Conservation (phyloP, 2,113 vertebrate genomes). For the Pseudopodoces humilis region DNA sequence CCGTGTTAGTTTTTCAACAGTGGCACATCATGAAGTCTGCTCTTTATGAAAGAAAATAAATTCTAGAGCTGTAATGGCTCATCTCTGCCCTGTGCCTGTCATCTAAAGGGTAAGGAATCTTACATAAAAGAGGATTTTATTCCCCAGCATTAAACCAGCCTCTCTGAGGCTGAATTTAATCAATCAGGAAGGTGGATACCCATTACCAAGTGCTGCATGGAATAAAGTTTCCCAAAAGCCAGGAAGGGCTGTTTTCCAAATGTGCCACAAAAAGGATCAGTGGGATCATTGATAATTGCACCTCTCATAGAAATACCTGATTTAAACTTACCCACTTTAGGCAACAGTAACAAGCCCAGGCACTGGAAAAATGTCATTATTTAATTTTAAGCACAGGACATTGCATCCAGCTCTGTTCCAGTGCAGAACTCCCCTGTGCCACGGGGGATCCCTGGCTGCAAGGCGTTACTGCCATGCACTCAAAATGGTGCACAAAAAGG, state of each 20-base stretch:
- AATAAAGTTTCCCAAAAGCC: neutral
- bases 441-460: neutral
- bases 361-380: neutral
- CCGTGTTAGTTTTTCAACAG: neutral
- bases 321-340: neutral
- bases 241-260: neutral
- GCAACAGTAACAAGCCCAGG: neutral
- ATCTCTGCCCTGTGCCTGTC: neutral
- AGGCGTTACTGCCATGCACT: fast-evolving
- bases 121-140: neutral
- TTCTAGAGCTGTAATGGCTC: neutral
- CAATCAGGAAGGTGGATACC: neutral
- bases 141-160: neutral
- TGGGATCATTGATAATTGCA: neutral
- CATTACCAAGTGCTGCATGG: neutral
- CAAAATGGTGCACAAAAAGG: neutral
- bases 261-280: neutral
- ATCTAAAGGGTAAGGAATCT: neutral
- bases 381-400: neutral
- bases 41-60: neutral
- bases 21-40: neutral
- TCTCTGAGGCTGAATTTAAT: neutral
- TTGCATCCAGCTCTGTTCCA: neutral
- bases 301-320: neutral
- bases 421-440: neutral